Evolutionary conservation across 2,113 vertebrate species (phyloP).

Genomic region (Pavo muticus): DNA sequence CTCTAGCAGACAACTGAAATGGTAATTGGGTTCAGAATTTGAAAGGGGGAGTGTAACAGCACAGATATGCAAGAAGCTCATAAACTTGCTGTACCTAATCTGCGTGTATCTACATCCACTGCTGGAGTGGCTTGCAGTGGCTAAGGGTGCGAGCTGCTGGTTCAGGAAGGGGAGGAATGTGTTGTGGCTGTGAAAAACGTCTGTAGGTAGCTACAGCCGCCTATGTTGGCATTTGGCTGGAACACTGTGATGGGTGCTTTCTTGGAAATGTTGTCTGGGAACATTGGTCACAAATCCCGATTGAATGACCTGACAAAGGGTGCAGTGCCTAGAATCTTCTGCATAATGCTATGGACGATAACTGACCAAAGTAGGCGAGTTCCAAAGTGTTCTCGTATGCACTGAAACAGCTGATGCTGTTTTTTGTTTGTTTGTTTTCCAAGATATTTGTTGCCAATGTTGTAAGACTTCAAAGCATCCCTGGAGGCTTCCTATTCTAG

Average conservation of each 20-base stretch:
- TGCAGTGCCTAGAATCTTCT: not conserved
- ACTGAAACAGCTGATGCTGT: not conserved
- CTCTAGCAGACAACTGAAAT: not conserved
- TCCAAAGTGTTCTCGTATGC: not conserved
- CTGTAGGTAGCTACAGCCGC: not conserved
- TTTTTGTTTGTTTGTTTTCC: not conserved
- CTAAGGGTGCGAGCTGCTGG: not conserved
- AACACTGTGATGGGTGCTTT: not conserved
- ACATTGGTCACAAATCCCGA: not conserved
- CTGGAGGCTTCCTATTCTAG: not conserved
- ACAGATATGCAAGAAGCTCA: not conserved
- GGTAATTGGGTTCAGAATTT: not conserved
- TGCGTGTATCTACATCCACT: rapidly evolving
- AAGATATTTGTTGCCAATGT: too few species aligned
- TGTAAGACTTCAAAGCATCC: not conserved
- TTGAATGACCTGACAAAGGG: not conserved
- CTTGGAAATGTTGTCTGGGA: not conserved
- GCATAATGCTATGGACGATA: not conserved
- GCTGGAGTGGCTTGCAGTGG: not conserved
- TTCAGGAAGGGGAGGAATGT: not conserved
- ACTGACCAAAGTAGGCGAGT: not conserved
- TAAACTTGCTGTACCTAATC: not conserved
- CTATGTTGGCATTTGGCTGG: not conserved
- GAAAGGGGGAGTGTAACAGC: not conserved
- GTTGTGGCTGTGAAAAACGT: not conserved